phyloP scores from a whole-genome alignment of 2,888 invertebrate species.

The Tromatobia lineatoria region DNA sequence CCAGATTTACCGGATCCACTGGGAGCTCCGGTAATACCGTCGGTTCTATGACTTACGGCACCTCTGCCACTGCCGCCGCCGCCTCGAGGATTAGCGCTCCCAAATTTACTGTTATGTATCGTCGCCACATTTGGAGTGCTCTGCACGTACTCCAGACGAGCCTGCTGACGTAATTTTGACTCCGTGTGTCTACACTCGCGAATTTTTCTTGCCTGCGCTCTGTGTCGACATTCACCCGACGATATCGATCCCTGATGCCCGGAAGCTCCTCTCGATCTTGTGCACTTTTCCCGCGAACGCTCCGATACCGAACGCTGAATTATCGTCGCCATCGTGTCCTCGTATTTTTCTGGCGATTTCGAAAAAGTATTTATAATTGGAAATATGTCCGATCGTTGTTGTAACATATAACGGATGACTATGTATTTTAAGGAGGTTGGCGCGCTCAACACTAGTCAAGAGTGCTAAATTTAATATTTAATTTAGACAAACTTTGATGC shows the following conservation, averaged over 20 bases:
- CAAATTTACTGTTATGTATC: slow-evolving; percentile 86
- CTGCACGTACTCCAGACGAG: slow-evolving; percentile 86
- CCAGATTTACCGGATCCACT: slow-evolving; percentile 32
- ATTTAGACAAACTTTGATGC: too few species aligned
- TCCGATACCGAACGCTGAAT: slow-evolving; percentile 86
- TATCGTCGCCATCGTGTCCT: slow-evolving; percentile 79
- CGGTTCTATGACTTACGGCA: slow-evolving; percentile 76
- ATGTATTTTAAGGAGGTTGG: too few species aligned
- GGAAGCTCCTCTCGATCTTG: slow-evolving; percentile 73
- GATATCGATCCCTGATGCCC: slow-evolving; percentile 63
- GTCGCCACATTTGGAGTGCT: slow-evolving; percentile 89
- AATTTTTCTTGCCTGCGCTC: slow-evolving; percentile 75
- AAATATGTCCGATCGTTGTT: not conserved
- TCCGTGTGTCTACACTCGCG: slow-evolving; percentile 79
- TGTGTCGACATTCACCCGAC: slow-evolving; percentile 81
- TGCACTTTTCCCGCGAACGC: slow-evolving; percentile 84
- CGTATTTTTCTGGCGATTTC: slow-evolving; percentile 80
- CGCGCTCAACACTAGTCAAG: too few species aligned
- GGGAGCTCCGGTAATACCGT: slow-evolving; percentile 16
- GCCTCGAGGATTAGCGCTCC: slow-evolving; percentile 86
- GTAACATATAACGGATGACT: too few species aligned
- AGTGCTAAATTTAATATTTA: too few species aligned
- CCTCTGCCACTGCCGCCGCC: slow-evolving; percentile 82
- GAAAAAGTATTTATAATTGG: not conserved
- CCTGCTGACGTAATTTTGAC: slow-evolving; percentile 82